These are phyloP conservation scores for Choristoneura fumiferana DNA, from an alignment of 1,140 invertebrate species.

Conservation along the genomic window DNA sequence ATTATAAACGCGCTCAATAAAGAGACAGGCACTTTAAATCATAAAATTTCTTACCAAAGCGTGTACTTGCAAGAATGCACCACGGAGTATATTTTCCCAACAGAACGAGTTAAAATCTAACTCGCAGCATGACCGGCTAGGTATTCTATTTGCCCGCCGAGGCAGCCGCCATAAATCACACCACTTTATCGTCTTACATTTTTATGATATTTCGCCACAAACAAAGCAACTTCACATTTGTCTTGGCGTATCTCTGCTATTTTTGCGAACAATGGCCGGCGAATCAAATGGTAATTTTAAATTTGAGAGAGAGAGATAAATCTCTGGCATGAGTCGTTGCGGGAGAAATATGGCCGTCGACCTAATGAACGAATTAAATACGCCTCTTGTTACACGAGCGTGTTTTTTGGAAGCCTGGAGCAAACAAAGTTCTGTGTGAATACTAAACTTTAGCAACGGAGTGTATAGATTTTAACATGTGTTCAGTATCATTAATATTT, in stretches of 20 bases:
- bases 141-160: constrained; percentile 15
- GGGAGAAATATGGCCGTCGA: background rate
- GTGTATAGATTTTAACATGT: no score
- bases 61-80: no score
- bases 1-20: no score
- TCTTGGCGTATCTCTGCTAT: constrained; percentile 40
- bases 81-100: no score
- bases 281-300: constrained; percentile 51
- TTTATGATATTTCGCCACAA: constrained; percentile 54
- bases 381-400: no score
- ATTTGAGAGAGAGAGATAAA: constrained; percentile 32
- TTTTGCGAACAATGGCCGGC: constrained; percentile 38
- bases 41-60: no score
- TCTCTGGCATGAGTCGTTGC: constrained; percentile 3
- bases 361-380: constrained; percentile 12
- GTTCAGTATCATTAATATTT: no score
- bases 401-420: no score
- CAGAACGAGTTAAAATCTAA: background rate
- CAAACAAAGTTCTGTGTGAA: no score
- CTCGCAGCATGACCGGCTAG: constrained; percentile 1
- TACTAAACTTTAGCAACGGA: no score
- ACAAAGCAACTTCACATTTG: constrained; percentile 49
- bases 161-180: constrained; percentile 39
- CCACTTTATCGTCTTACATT: constrained; percentile 55
- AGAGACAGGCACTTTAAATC: no score